phyloP scores from a whole-genome alignment of 2,888 invertebrate genomes.

The Odontothrips loti region DNA sequence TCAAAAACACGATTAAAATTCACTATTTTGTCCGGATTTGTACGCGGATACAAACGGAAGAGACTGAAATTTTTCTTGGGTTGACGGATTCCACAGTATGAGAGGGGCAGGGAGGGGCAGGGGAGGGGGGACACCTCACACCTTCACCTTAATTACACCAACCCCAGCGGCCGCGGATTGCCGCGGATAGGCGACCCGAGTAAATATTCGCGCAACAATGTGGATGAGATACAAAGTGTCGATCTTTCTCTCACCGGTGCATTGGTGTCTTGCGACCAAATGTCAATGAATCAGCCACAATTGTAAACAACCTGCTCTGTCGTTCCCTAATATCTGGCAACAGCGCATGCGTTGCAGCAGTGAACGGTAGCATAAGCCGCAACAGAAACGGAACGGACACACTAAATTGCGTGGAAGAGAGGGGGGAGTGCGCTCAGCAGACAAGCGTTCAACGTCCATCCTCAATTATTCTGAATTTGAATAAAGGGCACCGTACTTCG shows the following conservation, averaged over 20 bases:
- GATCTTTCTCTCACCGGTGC: not conserved
- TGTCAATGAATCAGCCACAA: not conserved
- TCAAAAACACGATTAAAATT: not conserved
- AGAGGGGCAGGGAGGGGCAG: not conserved
- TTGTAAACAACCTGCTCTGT: not conserved
- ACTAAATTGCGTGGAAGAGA: too few relatives aligned
- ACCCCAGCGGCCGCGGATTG: not conserved
- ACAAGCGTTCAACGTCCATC: too few relatives aligned
- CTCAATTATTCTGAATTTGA: constrained; percentile 7
- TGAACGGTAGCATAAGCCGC: too few relatives aligned
- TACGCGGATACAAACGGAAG: not conserved
- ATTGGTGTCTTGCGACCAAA: not conserved
- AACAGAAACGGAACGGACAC: too few relatives aligned
- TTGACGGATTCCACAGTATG: not conserved
- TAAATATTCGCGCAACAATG: not conserved
- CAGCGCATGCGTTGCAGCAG: not conserved
- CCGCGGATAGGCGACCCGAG: not conserved
- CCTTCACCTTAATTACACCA: not conserved
- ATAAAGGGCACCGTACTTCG: constrained; percentile 27
- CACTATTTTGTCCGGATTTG: not conserved
- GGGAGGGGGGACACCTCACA: too few relatives aligned
- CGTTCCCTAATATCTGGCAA: not conserved
- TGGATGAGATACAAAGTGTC: not conserved
- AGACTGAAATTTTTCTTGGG: not conserved
- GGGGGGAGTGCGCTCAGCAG: too few relatives aligned